Conservation (phyloP, 2,113 vertebrate genomes). For the Recurvirostra avosetta region DNA sequence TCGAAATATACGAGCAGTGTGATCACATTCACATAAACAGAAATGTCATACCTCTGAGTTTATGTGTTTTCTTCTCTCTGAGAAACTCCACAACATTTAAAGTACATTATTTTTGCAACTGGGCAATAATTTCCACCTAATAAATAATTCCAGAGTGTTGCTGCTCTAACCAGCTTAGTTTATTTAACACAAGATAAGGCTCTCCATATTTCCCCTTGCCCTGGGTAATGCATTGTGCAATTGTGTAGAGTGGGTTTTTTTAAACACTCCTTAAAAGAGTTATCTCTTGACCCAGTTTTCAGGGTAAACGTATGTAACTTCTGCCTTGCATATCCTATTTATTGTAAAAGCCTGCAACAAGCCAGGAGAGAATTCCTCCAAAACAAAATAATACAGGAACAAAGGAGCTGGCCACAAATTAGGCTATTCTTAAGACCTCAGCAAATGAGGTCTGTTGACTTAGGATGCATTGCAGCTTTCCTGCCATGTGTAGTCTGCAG, state of each 20-base stretch:
- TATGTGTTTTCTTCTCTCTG: not conserved
- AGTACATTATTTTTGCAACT: not conserved
- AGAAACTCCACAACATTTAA: not conserved
- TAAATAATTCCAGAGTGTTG: not conserved
- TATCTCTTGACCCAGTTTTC: constrained; percentile 1
- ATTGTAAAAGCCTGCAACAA: not conserved
- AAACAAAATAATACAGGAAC: not conserved
- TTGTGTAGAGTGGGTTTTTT: not conserved
- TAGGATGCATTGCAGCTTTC: not conserved
- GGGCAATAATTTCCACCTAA: not conserved
- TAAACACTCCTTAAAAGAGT: not conserved
- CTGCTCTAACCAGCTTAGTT: not conserved
- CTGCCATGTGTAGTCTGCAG: rapidly evolving
- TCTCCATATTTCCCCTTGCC: not conserved
- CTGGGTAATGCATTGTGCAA: not conserved
- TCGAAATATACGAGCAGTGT: not conserved
- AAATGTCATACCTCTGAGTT: not conserved
- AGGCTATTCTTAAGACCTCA: not conserved
- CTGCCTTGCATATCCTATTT: not conserved
- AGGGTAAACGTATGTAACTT: not conserved
- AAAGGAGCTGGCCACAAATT: not conserved
- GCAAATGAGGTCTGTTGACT: not conserved
- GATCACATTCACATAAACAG: not conserved
- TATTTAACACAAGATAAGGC: not conserved
- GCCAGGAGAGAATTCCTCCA: not conserved